Percentiles rank a stretch among this genome's conserved stretches.
phyloP scores from a whole-genome alignment of 2,797 vertebrate genomes.

The Rhabdophis nuchalis region DNA sequence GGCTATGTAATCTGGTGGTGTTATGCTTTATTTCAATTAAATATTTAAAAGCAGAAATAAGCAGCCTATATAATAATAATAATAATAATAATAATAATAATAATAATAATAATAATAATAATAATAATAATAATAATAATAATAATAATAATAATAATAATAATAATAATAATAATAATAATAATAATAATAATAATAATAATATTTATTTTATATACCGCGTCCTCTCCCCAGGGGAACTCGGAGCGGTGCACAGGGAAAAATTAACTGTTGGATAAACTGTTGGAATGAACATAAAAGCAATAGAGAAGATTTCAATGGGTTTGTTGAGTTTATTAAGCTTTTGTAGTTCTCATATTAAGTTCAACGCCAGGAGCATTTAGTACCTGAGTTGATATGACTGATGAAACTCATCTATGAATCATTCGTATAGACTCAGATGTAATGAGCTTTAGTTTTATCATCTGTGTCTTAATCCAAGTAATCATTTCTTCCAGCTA shows the following conservation, averaged over 20 bases:
- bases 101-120: too few relatives aligned
- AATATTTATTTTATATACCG: too few relatives aligned
- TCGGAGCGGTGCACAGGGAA: too few relatives aligned
- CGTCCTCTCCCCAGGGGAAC: too few relatives aligned
- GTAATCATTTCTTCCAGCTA: neutral
- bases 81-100: too few relatives aligned
- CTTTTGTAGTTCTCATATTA: neutral
- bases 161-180: too few relatives aligned
- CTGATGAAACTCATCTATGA: neutral
- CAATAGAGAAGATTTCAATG: neutral
- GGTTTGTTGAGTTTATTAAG: neutral
- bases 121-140: too few relatives aligned
- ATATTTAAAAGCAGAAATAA: neutral
- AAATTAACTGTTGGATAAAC: too few relatives aligned
- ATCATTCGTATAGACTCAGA: neutral
- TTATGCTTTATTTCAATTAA: neutral
- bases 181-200: too few relatives aligned
- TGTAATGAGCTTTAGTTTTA: neutral
- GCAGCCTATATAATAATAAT: too few relatives aligned
- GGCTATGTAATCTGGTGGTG: neutral
- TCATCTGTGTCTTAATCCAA: neutral
- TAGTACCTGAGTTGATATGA: neutral
- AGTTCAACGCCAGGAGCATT: neutral
- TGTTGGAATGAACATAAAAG: neutral
- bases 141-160: too few relatives aligned